Conservation (phyloP, 1,140 invertebrate species). For the Drosophila bocki region DNA sequence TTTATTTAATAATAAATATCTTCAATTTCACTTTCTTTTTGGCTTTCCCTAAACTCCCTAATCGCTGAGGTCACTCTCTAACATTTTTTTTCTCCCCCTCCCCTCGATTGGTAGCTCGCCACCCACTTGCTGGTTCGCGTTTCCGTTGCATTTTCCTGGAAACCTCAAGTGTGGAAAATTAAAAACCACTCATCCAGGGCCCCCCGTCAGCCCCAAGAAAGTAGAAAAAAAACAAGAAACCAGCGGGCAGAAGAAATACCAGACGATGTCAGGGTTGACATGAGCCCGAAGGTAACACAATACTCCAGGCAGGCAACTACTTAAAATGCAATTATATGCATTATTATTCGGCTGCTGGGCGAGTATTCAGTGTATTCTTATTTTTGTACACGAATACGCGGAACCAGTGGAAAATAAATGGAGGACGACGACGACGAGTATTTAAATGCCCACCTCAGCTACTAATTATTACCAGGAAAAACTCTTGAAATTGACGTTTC, state of each 20-base stretch:
- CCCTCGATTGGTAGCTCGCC: conserved; percentile 39
- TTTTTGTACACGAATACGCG: conserved; percentile 77
- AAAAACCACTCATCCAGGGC: conserved; percentile 55
- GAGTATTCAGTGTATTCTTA: conserved; percentile 24
- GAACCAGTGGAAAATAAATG: conserved; percentile 59
- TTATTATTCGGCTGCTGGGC: conserved; percentile 74
- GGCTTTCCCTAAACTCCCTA: background rate
- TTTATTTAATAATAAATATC: background rate
- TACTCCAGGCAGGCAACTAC: conserved; percentile 74
- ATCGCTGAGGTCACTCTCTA: conserved; percentile 1
- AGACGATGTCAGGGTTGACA: conserved; percentile 47
- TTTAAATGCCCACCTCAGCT: conserved; percentile 85
- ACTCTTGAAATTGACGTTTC: conserved; percentile 84
- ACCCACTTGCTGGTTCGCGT: conserved; percentile 69
- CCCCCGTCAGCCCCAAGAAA: background rate
- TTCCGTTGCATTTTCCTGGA: conserved; percentile 69
- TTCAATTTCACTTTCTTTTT: background rate
- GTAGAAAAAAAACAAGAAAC: background rate
- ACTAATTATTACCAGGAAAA: conserved; percentile 85
- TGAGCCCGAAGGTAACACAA: conserved; percentile 68
- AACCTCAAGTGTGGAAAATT: conserved; percentile 70
- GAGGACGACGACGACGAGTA: conserved; percentile 70
- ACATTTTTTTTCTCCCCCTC: background rate
- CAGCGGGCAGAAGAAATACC: background rate
- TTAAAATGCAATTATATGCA: conserved; percentile 84